Base-by-base conservation (phyloP, 2,888 invertebrate species). In the Halictus quadricinctus region DNA sequence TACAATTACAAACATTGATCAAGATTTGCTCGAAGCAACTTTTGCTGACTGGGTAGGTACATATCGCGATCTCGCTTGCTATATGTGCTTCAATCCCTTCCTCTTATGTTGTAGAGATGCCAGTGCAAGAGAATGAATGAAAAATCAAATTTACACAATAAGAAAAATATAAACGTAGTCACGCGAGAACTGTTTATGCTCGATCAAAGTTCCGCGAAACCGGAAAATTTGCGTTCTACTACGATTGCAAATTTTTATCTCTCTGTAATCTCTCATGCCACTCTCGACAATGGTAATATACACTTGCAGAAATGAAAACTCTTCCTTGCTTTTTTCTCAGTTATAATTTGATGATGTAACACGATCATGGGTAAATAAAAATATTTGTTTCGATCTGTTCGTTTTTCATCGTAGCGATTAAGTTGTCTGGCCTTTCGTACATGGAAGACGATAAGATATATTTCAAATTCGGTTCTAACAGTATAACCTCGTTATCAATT, bases 121-220 rank as follows among this genome's bases (percentile, higher is more conserved):
- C 79, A 18, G 21, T 15, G 18, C 13, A 36, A 36, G 50, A 58
- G 60, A 79, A 41, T 76, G n/a, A 43, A 73, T 74, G 43, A 2
- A 54, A 76, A 64, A 73, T 43, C 41, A 36, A 79, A 79, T 79
- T 83, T 86, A 81, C 87, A 77, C 79, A 86, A 36, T 36, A 36
- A 86, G 81, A 70, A 66, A 87, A 77, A 72, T 29, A 69, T 69
- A 79, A 81, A 78, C 75, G 41, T 18, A 73, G 18, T 48, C 10
- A 15, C 72, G 41, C 29, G 58, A 83, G 29, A 46, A 76, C 3
- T 64, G 58, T 75, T 77, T 72, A 58, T 64, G 46, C 70, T 83
- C 13, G 75, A 50, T 60, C 79, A 77, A 80, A 83, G 81, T 87
- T 72, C 64, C 21, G 54, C 25, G n/a, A 36, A 29, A 54, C 54